Evolutionary conservation across 2,113 vertebrate species (phyloP).

Genomic region (Elephantulus edwardii): DNA sequence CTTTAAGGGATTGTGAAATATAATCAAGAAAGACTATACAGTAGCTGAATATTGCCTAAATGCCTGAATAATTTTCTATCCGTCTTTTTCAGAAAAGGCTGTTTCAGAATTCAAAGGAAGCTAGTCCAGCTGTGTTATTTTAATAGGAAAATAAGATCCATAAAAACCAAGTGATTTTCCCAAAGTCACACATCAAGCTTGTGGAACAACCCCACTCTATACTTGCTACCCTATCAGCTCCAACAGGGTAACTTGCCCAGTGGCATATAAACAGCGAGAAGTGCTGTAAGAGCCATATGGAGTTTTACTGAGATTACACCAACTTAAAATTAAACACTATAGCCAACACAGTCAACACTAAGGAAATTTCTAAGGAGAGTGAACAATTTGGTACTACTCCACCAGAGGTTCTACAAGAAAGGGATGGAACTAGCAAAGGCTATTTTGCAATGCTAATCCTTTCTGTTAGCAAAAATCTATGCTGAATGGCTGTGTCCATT

Average conservation of each 20-base stretch:
- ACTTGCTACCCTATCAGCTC: neutral
- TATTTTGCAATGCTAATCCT: neutral
- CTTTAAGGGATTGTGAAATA: neutral
- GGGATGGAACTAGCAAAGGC: neutral
- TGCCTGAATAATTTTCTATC: neutral
- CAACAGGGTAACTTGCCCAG: neutral
- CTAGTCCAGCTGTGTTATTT: constrained; percentile 15
- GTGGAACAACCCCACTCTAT: neutral
- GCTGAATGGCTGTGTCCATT: neutral
- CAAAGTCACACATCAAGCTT: neutral
- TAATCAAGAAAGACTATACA: neutral
- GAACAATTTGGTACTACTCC: neutral
- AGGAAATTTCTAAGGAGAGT: neutral
- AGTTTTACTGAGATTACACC: neutral
- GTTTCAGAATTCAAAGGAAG: constrained; percentile 11
- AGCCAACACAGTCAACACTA: neutral
- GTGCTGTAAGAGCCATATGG: neutral
- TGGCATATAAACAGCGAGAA: neutral
- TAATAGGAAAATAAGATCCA: constrained; percentile 37
- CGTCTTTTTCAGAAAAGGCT: neutral
- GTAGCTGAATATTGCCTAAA: neutral
- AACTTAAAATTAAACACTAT: constrained; percentile 37
- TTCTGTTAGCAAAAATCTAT: neutral
- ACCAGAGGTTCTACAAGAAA: neutral
- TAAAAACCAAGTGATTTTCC: constrained; percentile 20